Conservation (phyloP, 2,797 vertebrate species). For the Acrocephalus scirpaceus region DNA sequence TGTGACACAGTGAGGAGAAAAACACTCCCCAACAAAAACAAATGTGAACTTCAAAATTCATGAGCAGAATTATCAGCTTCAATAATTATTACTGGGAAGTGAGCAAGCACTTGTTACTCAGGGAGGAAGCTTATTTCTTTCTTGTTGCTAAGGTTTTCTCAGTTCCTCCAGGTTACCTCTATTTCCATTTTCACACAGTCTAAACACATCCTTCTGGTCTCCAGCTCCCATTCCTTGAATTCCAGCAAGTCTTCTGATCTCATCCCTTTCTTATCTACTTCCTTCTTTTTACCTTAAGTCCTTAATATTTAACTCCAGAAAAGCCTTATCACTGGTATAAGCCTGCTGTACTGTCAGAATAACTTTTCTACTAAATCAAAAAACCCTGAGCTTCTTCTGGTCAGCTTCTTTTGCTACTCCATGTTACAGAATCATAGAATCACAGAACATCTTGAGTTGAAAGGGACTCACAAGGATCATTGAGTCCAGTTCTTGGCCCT, state of each 20-base stretch:
- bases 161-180: neutral
- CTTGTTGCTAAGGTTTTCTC: neutral
- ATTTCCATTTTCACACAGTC: neutral
- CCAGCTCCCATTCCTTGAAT: neutral
- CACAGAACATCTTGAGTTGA: neutral
- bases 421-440: neutral
- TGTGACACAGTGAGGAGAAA: slow-evolving; percentile 52
- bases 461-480: neutral
- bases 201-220: neutral
- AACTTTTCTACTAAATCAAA: neutral
- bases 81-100: slow-evolving; percentile 49
- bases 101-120: neutral
- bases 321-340: neutral
- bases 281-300: neutral
- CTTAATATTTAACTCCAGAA: neutral
- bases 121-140: neutral
- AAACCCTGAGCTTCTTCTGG: neutral
- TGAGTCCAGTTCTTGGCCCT: neutral
- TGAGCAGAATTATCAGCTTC: slow-evolving; percentile 63
- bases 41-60: slow-evolving; percentile 66
- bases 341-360: neutral
- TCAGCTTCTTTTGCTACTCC: neutral
- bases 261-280: neutral
- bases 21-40: slow-evolving; percentile 61
- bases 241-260: neutral